Evolutionary conservation across 2,888 invertebrate genomes (phyloP).

Genomic region (Acleris sparsana): DNA sequence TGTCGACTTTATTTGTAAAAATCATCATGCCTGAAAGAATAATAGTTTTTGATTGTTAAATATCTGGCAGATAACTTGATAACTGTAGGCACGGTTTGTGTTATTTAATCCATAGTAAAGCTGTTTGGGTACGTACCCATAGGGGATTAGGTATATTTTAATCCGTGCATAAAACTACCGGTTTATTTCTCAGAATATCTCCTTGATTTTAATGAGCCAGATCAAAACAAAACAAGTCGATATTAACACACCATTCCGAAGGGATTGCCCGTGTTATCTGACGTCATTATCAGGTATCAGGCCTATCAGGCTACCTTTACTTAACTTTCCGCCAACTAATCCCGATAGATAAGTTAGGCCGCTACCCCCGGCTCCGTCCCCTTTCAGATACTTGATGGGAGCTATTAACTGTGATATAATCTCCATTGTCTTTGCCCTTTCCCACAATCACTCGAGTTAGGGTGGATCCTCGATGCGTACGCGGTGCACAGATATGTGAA

Average conservation of each 20-base stretch:
- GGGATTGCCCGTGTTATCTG: conserved; percentile 38
- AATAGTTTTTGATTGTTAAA: too few relatives aligned
- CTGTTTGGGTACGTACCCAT: too few relatives aligned
- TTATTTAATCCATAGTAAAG: too few relatives aligned
- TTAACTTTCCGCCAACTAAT: conserved; percentile 59
- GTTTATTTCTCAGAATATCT: too few relatives aligned
- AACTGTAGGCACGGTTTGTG: too few relatives aligned
- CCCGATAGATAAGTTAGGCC: conserved; percentile 62
- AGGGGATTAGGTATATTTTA: too few relatives aligned
- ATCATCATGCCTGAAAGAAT: too few relatives aligned
- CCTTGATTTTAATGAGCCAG: neutral
- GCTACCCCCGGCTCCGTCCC: conserved; percentile 49
- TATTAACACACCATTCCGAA: conserved; percentile 22
- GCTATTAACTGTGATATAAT: conserved; percentile 79
- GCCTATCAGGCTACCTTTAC: conserved; percentile 38
- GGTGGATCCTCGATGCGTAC: conserved; percentile 41
- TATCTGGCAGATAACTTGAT: too few relatives aligned
- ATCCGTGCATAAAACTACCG: too few relatives aligned
- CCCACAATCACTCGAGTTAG: conserved; percentile 70
- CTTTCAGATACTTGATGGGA: conserved; percentile 59
- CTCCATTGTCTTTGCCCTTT: conserved; percentile 78
- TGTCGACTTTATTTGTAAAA: too few relatives aligned
- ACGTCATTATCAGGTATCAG: conserved; percentile 45
- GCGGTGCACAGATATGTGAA: conserved; percentile 37
- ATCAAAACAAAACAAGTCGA: conserved; percentile 26